Evolutionary conservation across 2,797 vertebrate species (phyloP).

Genomic region (Lepidocolaptes lacrymiger): DNA sequence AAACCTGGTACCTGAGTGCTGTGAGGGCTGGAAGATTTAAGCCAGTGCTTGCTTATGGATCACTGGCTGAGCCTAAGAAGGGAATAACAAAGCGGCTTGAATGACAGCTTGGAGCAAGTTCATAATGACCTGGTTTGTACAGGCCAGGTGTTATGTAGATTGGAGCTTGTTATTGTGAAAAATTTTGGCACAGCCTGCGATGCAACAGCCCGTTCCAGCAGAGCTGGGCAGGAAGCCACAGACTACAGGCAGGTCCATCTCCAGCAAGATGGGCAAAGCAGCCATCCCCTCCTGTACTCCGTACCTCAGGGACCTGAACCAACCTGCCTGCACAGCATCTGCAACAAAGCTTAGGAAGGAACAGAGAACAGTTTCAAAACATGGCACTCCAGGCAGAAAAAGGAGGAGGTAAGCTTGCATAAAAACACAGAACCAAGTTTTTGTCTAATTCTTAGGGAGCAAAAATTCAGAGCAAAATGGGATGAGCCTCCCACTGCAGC

Average conservation of each 20-base stretch:
- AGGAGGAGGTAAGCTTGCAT: not conserved
- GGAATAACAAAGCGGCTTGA: constrained; percentile 74
- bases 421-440: not conserved
- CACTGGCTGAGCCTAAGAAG: constrained; percentile 41
- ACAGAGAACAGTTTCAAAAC: constrained; percentile 18
- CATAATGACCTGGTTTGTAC: constrained; percentile 80
- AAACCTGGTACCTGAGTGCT: not conserved
- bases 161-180: constrained; percentile 78
- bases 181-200: constrained; percentile 75
- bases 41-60: constrained; percentile 12
- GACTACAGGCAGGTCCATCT: constrained; percentile 64
- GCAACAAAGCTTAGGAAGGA: constrained; percentile 36
- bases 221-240: constrained; percentile 76
- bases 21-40: not conserved
- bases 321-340: constrained; percentile 48
- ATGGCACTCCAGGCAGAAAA: constrained; percentile 1
- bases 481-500: not conserved
- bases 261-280: constrained; percentile 59
- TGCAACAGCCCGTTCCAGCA: constrained; percentile 66
- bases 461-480: not conserved
- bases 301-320: constrained; percentile 56
- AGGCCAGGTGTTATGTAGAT: constrained; percentile 82
- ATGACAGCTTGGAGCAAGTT: constrained; percentile 78
- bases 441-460: not conserved
- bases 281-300: not conserved